Evolutionary conservation across 2,113 vertebrate genomes (phyloP), one percentile per base, ranked within the genome.

Genomic region (Danionella cerebrum): DNA sequence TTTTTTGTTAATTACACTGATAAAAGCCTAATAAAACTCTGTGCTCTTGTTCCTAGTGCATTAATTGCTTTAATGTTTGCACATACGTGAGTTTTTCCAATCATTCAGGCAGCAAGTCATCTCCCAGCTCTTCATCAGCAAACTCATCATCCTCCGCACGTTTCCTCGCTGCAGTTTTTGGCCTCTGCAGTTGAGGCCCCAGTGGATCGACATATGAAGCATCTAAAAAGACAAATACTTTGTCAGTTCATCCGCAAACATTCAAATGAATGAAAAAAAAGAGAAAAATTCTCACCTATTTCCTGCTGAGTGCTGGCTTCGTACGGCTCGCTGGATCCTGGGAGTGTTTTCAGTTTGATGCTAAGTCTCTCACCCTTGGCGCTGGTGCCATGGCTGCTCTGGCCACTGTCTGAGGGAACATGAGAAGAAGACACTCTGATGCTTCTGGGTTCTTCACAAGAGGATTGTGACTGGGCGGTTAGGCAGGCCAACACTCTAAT

Each of bases 81-180:
- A 33, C 14, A 31, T 16, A 31, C 1, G 19, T 7, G 1, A 9
- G 18, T 19, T 12, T 21, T 14, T 11, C 22, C 8, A 4, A 29
- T 75, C 88, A 95, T 76, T 96, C 91, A 5, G 96, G 95, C 80
- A 98, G 89, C 66, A 98, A 85, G 83, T 98, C 92, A 2, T 97
- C 95, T 84, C 93, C 94, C 53, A 96, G 77, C 57, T 95, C 95
- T 83, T 95, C 96, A 47, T 97, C 96, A 33, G 90, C 93, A 82
- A 97, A 98, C 45, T 95, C 92, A 54, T 97, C 94, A 2, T 97
- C 95, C 1, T 97, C 95, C 0, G 50, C 16, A 24, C 81, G 90
- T 69, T 88, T 94, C 77, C 85, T 94, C 65, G 90, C 89, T 35
- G 92, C 92, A 0, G 95, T 98, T 86, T 92, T 98, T 16, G 94